Base-by-base conservation (phyloP, 2,113 vertebrate genomes). In the Electrona antarctica region DNA sequence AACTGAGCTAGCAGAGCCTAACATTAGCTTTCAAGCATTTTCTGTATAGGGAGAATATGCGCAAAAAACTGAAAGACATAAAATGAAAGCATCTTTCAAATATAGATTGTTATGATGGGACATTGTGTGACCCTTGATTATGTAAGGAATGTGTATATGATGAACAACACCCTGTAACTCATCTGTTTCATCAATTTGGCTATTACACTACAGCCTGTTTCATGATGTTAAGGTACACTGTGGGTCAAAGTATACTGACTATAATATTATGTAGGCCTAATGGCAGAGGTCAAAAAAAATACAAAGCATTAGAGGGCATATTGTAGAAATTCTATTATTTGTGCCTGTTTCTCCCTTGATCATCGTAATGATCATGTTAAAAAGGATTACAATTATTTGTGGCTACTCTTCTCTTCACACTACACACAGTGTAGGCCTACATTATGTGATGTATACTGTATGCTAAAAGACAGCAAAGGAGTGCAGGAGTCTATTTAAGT, bases 11-110 rank as follows among this genome's bases (percentile, higher is more conserved):
- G 65, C 65, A 73, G 56, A 15, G 41, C 15, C 41, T 7, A 14
- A 66, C 68, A 63, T 49, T 55, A 55, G 9, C 29, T 5, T n/a
- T 0, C 9, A 65, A 10, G 13, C 41, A 8, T 47, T 7, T 60
- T 21, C n/a, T 14, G 15, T 56, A 51, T 54, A 33, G 41, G 60
- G 51, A 28, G 46, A 60, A 52, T 6, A 3, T 79, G 45, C 45
- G 60, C 21, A 50, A 47, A 7, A 21, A 55, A 71, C 15, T 46
- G 55, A 60, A 78, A 67, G 60, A 63, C 73, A 21, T 14, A 59
- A 71, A 61, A 62, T 54, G 11, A 1, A 80, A 67, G 49, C 62
- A 64, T 45, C 11, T 56, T 1, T 60, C 55, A 62, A 72, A 61
- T 56, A 29, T 7, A 29, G n/a, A 14, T 41, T 41, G 33, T 41